Evolutionary conservation across 2,113 vertebrate species (phyloP).

Genomic region (cat (Felis catus)): DNA sequence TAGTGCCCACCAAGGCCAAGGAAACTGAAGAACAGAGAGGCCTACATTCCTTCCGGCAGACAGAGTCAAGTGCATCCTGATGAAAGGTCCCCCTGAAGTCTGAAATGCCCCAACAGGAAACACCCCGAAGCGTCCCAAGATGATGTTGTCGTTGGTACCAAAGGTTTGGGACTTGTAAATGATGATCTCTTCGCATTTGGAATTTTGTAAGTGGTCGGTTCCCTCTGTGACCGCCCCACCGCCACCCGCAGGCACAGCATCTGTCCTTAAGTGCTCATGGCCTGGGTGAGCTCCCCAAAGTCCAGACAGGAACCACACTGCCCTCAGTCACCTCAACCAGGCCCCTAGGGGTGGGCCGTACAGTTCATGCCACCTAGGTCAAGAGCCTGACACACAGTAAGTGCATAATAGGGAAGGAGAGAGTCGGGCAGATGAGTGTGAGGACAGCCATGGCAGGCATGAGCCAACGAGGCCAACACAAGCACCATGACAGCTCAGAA

Average conservation of each 20-base stretch:
- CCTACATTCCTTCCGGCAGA: not conserved
- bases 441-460: accelerated
- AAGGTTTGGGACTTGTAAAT: not conserved
- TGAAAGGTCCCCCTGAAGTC: not conserved
- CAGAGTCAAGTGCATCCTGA: not conserved
- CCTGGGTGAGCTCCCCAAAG: not conserved
- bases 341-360: not conserved
- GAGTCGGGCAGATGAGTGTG: not conserved
- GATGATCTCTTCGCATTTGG: not conserved
- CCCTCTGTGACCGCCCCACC: not conserved
- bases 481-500: too few species aligned
- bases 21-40: not conserved
- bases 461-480: not conserved
- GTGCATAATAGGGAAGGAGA: not conserved
- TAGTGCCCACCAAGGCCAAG: not conserved
- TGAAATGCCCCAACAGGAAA: accelerated
- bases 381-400: not conserved
- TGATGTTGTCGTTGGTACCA: not conserved
- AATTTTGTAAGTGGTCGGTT: not conserved
- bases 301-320: not conserved
- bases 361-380: not conserved
- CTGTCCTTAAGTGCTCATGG: not conserved
- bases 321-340: not conserved
- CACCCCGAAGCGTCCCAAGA: not conserved
- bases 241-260: not conserved